Base-by-base conservation (phyloP, 2,113 vertebrate genomes). In the Pyrgilauda ruficollis region DNA sequence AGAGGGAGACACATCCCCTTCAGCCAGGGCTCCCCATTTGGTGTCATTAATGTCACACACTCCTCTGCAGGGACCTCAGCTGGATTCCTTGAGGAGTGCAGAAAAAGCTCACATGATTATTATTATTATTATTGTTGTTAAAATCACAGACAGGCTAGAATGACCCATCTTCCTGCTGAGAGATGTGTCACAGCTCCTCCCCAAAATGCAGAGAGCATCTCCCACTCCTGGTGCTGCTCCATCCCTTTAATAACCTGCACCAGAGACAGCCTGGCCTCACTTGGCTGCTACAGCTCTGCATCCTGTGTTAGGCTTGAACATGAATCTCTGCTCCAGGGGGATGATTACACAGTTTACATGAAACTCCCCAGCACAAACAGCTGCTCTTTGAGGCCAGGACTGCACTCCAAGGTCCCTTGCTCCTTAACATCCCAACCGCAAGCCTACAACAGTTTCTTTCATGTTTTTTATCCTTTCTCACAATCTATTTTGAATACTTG, bases 261-360 rank as follows among this genome's bases (percentile, higher is more conserved):
- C 70, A 69, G 41, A 6, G 13, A 23, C 0, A 82, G 58, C 37
- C 53, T 30, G 72, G 41, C 53, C 49, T 75, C 75, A 5, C 70
- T 63, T 44, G 67, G 44, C 58, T 79, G 20, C 6, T 41, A 30
- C 66, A 82, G 49, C 81, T 83, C 49, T 7, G 1, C 2, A 4
- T 66, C 41, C 82, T 52, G 18, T 8, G 59, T 80, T 46, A 87
- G 67, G 41, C 53, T 41, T 37, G 50, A 87, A 24, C 9, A 2
- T 26, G 90, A 87, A 91, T 85, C 49, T 90, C 70, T 76, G 66
- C 94, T 93, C 31, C 82, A 66, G 49, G 70, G 43, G 17, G 41
- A 41, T 15, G 58, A 80, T 90, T 76, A 61, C 62, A 28, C 35
- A 72, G 66, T 73, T 85, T 66, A 50, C 37, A 66, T 3, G 8